Evolutionary conservation across 2,113 vertebrate species (phyloP).

Genomic region (Irena cyanogastra): DNA sequence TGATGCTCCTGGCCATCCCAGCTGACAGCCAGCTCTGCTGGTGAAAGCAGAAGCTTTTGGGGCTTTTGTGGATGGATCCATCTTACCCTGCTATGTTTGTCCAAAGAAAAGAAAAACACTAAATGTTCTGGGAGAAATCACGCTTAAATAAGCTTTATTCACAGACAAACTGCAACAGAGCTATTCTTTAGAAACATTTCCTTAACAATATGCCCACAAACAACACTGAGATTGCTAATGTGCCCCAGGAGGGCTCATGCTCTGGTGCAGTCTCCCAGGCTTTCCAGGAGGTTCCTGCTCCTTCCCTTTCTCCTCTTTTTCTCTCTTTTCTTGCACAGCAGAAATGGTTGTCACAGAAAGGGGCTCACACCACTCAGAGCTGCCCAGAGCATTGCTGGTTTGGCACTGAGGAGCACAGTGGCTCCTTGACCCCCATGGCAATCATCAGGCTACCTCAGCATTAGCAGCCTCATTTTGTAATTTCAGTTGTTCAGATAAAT

Average conservation of each 20-base stretch:
- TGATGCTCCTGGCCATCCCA: conserved; percentile 58
- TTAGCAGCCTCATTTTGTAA: not conserved
- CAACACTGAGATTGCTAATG: not conserved
- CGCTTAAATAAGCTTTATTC: not conserved
- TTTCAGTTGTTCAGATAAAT: not conserved
- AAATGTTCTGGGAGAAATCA: not conserved
- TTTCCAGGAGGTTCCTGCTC: not conserved
- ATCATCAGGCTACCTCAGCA: not conserved
- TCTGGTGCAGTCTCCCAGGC: not conserved
- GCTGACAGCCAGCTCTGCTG: conserved; percentile 49
- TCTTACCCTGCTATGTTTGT: not conserved
- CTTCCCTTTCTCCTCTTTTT: not conserved
- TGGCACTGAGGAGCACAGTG: not conserved
- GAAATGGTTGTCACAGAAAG: not conserved
- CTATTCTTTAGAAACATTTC: not conserved
- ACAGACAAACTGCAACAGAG: not conserved
- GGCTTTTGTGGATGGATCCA: conserved; percentile 32
- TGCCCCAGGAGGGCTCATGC: not conserved
- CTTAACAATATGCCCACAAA: not conserved
- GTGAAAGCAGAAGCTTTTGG: conserved; percentile 32
- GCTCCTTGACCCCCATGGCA: not conserved
- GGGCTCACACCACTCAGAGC: not conserved
- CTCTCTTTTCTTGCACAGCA: not conserved
- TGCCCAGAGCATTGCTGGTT: not conserved
- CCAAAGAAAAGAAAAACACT: not conserved